These are phyloP conservation scores for Taphrorychus bicolor DNA, from an alignment of 2,888 invertebrate genomes.

Conservation along the genomic window DNA sequence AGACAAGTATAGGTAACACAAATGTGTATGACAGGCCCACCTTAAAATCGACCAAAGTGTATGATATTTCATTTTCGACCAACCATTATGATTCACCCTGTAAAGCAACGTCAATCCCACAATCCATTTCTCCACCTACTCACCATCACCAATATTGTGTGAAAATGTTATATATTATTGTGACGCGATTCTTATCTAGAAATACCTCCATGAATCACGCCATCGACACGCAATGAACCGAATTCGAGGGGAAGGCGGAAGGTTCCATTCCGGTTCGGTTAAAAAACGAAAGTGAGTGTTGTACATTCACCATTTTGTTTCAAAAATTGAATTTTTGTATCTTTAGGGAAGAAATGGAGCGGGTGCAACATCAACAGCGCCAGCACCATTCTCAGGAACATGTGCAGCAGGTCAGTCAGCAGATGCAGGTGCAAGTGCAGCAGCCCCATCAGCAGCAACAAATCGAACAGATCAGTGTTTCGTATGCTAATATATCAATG, in stretches of 20 bases:
- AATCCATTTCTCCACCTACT: no score
- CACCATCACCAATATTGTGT: no score
- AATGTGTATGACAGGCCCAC: no score
- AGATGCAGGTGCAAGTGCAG: slow-evolving; percentile 51
- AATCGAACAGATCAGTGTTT: slow-evolving; percentile 54
- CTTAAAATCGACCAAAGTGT: no score
- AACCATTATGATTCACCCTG: no score
- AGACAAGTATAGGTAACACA: no score
- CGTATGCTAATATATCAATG: slow-evolving; percentile 54
- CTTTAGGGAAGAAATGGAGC: slow-evolving; percentile 47
- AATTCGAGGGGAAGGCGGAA: slow-evolving; percentile 94
- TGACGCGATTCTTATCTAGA: slow-evolving; percentile 62
- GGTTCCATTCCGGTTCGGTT: slow-evolving; percentile 82
- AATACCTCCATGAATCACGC: slow-evolving; percentile 97
- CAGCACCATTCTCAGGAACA: slow-evolving; percentile 44
- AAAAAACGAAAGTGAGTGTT: slow-evolving; percentile 55
- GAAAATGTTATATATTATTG: neutral
- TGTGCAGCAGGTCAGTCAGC: slow-evolving; percentile 46
- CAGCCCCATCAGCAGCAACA: slow-evolving; percentile 51
- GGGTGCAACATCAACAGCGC: slow-evolving; percentile 34
- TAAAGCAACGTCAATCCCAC: no score
- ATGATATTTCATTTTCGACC: no score
- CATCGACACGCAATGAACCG: slow-evolving; percentile 98
- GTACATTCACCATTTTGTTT: neutral
- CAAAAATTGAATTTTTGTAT: neutral